These are phyloP conservation scores for Chaetorhynchus papuensis DNA, from an alignment of 2,113 vertebrate species.

Conservation along the genomic window DNA sequence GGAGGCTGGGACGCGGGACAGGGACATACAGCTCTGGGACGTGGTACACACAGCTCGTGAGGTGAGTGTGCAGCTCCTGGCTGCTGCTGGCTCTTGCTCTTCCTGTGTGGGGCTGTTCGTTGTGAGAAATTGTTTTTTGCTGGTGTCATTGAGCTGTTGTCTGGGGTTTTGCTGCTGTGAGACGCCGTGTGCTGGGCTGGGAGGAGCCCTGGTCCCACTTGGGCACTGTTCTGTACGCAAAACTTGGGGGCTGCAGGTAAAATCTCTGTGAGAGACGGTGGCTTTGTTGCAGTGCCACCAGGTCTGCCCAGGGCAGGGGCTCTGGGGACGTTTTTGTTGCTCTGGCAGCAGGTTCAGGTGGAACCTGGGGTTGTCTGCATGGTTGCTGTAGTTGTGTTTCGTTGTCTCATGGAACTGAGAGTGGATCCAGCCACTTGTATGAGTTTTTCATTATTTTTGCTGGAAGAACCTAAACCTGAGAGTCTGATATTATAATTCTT, in stretches of 20 bases:
- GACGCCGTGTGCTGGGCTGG: background rate
- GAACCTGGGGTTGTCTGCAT: background rate
- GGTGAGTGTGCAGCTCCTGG: background rate
- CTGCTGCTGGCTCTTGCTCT: rapidly evolving
- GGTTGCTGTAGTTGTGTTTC: background rate
- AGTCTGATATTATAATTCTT: background rate
- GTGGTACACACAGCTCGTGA: rapidly evolving
- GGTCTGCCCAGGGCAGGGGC: rapidly evolving
- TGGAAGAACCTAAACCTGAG: background rate
- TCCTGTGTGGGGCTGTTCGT: no score
- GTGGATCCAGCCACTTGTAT: background rate
- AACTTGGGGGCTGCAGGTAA: rapidly evolving
- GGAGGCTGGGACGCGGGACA: rapidly evolving
- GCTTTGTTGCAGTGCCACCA: rapidly evolving
- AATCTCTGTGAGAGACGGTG: rapidly evolving
- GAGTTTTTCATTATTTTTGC: background rate
- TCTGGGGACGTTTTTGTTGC: rapidly evolving
- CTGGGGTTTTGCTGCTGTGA: rapidly evolving
- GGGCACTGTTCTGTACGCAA: rapidly evolving
- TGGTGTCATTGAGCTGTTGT: background rate
- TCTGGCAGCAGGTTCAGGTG: background rate
- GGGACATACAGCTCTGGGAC: background rate
- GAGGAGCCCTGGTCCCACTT: background rate
- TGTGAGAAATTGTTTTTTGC: background rate
- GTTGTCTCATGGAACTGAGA: background rate